Base-by-base conservation (phyloP, 2,113 vertebrate species). In the Chaetops frenatus region DNA sequence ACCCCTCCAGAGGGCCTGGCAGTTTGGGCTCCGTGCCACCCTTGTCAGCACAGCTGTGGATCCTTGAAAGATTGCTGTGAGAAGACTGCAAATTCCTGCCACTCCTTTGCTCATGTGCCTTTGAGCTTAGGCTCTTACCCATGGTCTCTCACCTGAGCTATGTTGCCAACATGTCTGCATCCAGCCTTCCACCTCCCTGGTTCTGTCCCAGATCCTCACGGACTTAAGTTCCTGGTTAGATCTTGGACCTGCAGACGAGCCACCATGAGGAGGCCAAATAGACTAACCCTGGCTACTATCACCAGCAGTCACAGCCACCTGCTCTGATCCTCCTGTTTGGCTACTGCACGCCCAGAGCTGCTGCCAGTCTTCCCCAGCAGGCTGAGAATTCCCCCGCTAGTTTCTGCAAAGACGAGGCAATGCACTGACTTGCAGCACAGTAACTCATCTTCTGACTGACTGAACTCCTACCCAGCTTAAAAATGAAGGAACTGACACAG, bases 271-370 rank as follows among this genome's bases (percentile, higher is more conserved):
- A 60, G 36, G 33, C 28, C 36, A 19, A 29, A 28, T 18, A 31
- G 44, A 40, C 38, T 62, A 73, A 48, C 17, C 4, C 33, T 67
- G 48, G 28, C 16, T 57, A 7, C 47, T 28, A 1, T 13, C 47
- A 80, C 24, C 17, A 66, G 53, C 67, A 76, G 27, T 66, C 62
- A 57, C 1, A 5, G 53, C 40, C 58, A 58, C 44, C 73, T n/a
- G 44, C 58, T 87, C 51, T 67, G 42, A 47, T 35, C 20, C 22
- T 61, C 29, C 44, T 53, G 0, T 23, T 6, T 9, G 58, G 29
- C 20, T 12, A 25, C 38, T 6, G 10, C 27, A 19, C 0, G 1
- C 17, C 9, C 27, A 45, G 66, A 79, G 50, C 12, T 0, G 0
- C 51, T 17, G 17, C 29, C 51, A 79, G 71, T 12, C 19, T 29